Percentiles rank a stretch among this genome's conserved stretches.
Evolutionary conservation across 1,140 invertebrate genomes (phyloP).

Genomic region (Maconellicoccus hirsutus): DNA sequence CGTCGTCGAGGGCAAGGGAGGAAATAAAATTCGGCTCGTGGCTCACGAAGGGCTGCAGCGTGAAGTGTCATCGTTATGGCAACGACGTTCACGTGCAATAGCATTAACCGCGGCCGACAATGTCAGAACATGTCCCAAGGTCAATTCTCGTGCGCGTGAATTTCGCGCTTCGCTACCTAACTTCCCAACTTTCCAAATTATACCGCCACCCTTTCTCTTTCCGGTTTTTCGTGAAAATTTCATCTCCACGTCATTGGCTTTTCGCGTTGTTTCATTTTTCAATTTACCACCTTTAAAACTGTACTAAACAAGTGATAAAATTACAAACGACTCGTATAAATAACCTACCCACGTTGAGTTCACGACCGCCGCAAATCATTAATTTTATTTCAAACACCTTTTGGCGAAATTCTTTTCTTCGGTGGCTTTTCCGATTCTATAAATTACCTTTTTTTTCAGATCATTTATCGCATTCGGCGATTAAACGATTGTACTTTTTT

Average conservation of each 20-base stretch:
- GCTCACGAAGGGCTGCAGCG: constrained; percentile 7
- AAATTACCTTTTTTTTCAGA: too few relatives aligned
- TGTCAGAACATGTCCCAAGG: constrained; percentile 21
- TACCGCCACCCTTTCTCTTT: not conserved
- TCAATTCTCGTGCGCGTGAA: not conserved
- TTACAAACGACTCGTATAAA: not conserved
- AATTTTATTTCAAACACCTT: constrained; percentile 5
- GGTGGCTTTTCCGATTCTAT: not conserved
- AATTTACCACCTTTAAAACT: not conserved
- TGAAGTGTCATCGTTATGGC: constrained; percentile 22
- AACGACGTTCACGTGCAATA: constrained; percentile 18
- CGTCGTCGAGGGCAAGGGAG: not conserved
- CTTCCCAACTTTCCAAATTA: constrained; percentile 17
- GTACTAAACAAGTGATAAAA: not conserved
- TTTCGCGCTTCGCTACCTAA: not conserved
- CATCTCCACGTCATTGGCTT: not conserved
- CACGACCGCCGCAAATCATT: not conserved
- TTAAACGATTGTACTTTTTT: too few relatives aligned
- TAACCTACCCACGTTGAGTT: constrained; percentile 8
- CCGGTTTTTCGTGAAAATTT: not conserved
- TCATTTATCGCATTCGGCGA: too few relatives aligned
- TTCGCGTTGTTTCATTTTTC: not conserved
- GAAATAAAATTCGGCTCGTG: constrained; percentile 20
- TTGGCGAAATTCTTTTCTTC: not conserved
- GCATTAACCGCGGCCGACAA: constrained; percentile 18